Evolutionary conservation across 1,140 invertebrate species (phyloP).

Genomic region (honey bee (Apis mellifera)): DNA sequence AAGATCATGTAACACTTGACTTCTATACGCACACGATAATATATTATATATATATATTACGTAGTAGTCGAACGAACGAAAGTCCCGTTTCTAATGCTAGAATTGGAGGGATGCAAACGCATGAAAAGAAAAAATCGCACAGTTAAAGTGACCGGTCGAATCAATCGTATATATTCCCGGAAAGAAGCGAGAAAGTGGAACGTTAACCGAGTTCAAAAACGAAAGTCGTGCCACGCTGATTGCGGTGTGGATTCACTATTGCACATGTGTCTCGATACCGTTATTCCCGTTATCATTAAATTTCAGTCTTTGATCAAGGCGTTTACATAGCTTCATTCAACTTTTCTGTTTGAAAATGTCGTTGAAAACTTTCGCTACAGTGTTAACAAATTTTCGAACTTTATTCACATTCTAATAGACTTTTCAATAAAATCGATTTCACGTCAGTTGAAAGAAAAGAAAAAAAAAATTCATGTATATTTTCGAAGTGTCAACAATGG

Average conservation of each 20-base stretch:
- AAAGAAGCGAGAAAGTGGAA: slow-evolving; percentile 49
- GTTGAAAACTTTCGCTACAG: not conserved
- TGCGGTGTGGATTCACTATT: slow-evolving; percentile 29
- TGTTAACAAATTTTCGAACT: not conserved
- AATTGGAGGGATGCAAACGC: not conserved
- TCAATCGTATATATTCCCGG: slow-evolving; percentile 35
- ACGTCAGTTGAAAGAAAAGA: not conserved
- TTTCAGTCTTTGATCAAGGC: slow-evolving; percentile 2
- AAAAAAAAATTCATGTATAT: not conserved
- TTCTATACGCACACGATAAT: not conserved
- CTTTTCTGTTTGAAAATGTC: too few relatives aligned
- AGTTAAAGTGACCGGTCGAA: not conserved
- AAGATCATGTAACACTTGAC: slow-evolving; percentile 42
- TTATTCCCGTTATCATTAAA: slow-evolving; percentile 6
- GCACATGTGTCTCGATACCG: slow-evolving; percentile 19
- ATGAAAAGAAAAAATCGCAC: not conserved
- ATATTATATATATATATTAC: not conserved
- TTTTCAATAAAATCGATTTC: slow-evolving; percentile 6
- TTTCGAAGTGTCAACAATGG: not conserved
- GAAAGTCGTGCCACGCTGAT: slow-evolving; percentile 40
- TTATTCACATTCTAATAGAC: not conserved
- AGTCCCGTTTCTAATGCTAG: slow-evolving; percentile 26
- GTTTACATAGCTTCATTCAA: not conserved
- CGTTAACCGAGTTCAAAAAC: slow-evolving; percentile 48
- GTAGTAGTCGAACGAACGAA: slow-evolving; percentile 2